Base-by-base conservation (phyloP, 64 coral and sea anemone genomes). In the Anthopleura sola region DNA sequence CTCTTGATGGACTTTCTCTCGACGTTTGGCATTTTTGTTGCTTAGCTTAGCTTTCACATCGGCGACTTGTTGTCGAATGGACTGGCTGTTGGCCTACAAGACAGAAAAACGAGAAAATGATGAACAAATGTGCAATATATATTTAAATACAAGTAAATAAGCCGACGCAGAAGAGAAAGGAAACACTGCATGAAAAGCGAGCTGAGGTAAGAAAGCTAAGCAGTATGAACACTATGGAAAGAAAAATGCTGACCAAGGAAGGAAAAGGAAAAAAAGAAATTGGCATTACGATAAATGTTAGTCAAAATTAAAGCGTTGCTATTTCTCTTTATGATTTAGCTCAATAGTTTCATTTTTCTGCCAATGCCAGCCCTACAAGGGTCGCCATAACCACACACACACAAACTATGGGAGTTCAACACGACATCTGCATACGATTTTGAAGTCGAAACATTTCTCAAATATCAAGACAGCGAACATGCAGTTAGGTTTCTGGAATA, bases 11-110 rank as follows among this genome's bases (percentile, higher is more conserved):
- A 87, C 31, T 74, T 92, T 82, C 0, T 97, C 87, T 21, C 85
- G 69, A 58, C 91, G 91, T 48, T 88, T 89, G 56, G 56, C 46
- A 64, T 77, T 92, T 49, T 83, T 85, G 26, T 89, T 55, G 32
- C 24, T 76, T 60, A 97, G 78, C 34, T 89, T 86, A 17, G 92
- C 39, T 16, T 92, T 86, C 12, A 92, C 81, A 32, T 78, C 87
- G 36, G 47, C 80, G n/a, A 97, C 53, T 75, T 92, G 85, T 19
- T 92, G 75, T 69, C 87, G 90, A 2, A 90, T 54, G 16, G 87
- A 81, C 62, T 86, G 91, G 55, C 82, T 84, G 55, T 92, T 86
- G 8, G 88, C 60, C 94, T 83, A 24, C 23, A 60, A 83, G 26
- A 83, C 38, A n/a, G 10, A 46, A 53, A 7, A 21, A 40, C 48